Conservation (phyloP, 2,797 vertebrate species). For the Threskiornis aethiopicus region DNA sequence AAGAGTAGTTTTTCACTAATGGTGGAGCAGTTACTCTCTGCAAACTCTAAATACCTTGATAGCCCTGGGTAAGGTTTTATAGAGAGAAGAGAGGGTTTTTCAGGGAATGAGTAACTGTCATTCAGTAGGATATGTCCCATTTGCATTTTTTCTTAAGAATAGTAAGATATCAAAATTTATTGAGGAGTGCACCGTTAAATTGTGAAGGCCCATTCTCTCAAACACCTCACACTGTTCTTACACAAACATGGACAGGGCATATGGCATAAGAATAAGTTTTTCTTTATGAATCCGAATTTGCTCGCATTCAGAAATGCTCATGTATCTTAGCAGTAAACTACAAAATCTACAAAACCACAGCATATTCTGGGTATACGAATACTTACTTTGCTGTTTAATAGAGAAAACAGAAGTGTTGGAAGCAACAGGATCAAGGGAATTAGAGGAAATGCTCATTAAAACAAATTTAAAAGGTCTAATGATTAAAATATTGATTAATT, state of each 20-base stretch:
- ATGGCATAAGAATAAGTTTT: background rate
- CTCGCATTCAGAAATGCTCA: background rate
- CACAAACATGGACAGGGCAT: background rate
- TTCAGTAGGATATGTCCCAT: background rate
- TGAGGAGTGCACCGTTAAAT: background rate
- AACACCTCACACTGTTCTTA: background rate
- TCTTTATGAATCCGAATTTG: background rate
- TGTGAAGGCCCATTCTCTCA: background rate
- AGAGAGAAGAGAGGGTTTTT: background rate
- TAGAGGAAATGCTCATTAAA: conserved; percentile 93
- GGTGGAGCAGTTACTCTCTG: background rate
- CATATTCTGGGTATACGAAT: conserved; percentile 45
- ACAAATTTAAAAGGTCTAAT: conserved; percentile 93
- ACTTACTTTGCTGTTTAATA: conserved; percentile 80
- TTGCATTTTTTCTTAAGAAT: background rate
- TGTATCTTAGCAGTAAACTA: background rate
- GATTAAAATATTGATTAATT: conserved; percentile 99
- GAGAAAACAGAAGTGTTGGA: conserved; percentile 81
- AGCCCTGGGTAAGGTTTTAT: background rate
- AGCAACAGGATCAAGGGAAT: conserved; percentile 88
- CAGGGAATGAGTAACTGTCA: background rate
- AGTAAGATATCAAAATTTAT: background rate
- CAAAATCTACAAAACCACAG: background rate
- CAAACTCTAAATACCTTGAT: background rate
- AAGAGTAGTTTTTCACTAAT: background rate